Evolutionary conservation across 2,113 vertebrate species (phyloP).

Genomic region (Excalfactoria chinensis): DNA sequence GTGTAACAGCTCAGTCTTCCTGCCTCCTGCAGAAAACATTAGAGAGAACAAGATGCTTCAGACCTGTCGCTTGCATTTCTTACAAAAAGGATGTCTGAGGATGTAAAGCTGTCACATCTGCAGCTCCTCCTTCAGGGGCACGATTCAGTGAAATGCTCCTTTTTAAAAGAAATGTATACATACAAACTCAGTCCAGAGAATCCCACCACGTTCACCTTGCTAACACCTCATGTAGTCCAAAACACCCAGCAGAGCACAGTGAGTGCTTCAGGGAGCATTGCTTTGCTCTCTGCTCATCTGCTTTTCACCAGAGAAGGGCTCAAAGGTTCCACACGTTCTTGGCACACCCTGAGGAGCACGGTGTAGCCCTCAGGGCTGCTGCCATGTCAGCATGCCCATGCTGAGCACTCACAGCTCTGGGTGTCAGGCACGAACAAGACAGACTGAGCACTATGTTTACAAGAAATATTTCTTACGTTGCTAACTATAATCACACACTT

Average conservation of each 20-base stretch:
- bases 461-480: not conserved
- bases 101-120: not conserved
- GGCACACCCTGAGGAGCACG: not conserved
- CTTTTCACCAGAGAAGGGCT: not conserved
- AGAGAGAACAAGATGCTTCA: fast-evolving
- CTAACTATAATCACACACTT: conserved; percentile 3
- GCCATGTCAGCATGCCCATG: fast-evolving
- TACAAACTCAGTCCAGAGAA: not conserved
- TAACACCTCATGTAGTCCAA: not conserved
- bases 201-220: not conserved
- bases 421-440: not conserved
- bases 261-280: not conserved
- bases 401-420: not conserved
- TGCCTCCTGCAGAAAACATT: not conserved
- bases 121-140: not conserved
- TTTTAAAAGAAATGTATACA: not conserved
- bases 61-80: not conserved
- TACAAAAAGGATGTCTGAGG: not conserved
- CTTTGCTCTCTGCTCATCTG: not conserved
- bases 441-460: not conserved
- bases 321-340: fast-evolving
- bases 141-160: not conserved
- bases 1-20: not conserved
- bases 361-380: fast-evolving
- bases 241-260: fast-evolving